These are phyloP conservation scores for Gambelia wislizenii DNA, from an alignment of 2,797 vertebrate genomes.

Conservation along the genomic window DNA sequence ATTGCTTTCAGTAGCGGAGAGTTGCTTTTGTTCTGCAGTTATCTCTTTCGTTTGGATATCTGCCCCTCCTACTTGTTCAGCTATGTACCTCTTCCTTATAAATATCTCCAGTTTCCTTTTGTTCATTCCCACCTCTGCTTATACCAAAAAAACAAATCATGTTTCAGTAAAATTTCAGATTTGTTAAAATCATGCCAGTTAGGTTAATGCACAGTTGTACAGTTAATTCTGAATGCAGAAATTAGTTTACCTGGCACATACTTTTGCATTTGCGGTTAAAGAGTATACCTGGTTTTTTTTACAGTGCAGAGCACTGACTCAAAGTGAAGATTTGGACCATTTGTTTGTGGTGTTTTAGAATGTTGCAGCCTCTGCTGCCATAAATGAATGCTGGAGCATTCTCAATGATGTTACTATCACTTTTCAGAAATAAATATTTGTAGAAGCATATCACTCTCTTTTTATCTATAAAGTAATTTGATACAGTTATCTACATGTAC, in stretches of 20 bases:
- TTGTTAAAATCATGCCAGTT: not conserved
- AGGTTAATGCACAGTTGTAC: not conserved
- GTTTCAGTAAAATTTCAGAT: not conserved
- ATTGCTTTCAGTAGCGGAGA: not conserved
- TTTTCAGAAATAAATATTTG: conserved; percentile 69
- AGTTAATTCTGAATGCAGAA: not conserved
- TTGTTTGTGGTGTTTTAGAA: conserved; percentile 21
- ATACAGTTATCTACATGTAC: not conserved
- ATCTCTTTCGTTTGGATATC: not conserved
- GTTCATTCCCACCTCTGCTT: not conserved
- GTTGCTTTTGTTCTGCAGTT: not conserved
- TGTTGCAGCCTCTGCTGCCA: conserved; percentile 5
- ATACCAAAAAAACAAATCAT: not conserved
- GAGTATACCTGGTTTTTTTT: rapidly evolving
- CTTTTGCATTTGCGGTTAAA: not conserved
- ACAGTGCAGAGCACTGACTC: not conserved
- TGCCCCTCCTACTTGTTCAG: not conserved
- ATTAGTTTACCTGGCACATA: conserved; percentile 4
- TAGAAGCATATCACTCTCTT: conserved; percentile 42
- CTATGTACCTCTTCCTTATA: not conserved
- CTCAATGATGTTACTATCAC: conserved; percentile 40
- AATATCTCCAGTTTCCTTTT: not conserved
- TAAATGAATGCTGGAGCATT: conserved; percentile 35
- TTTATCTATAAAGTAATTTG: not conserved
- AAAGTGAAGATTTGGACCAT: not conserved